Base-by-base conservation (phyloP, 1,140 invertebrate species). In the Eriosoma lanigerum region DNA sequence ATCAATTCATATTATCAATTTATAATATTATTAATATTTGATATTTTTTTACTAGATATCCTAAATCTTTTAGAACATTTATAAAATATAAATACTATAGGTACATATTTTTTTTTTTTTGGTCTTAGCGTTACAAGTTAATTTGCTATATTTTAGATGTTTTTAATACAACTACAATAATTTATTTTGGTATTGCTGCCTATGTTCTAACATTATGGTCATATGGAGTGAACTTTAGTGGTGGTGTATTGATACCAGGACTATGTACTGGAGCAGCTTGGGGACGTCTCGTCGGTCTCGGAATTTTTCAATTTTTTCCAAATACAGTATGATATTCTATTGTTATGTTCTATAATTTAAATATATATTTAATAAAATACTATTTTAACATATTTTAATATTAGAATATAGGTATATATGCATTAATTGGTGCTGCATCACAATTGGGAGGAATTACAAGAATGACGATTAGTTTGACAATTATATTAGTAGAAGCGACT, bases 211-310 rank as follows among this genome's bases (percentile, higher is more conserved):
- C 96, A 12, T 91, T 91, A 24, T 94, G 93, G 89, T 99, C 98
- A 0, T 99, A 98, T 87, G 98, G 98, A 0, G 86, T 99, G 3
- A 92, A 92, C 21, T 93, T 98, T 32, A 98, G 97, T 1, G 92
- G 93, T 85, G 98, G 98, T n/a, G 88, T 99, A 9, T 99, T 99
- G 85, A 99, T 99, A 85, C 98, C 98, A 0, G 92, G 93, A 50
- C 87, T 99, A 9, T 87, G 99, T 6, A 96, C 96, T 54, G 98
- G 98, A 10, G 96, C 97, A 44, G 95, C 96, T 8, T 99, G 97
- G 96, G 98, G 98, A 13, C 88, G 98, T 82, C 86, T 98, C 1
- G 86, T 97, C 17, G 93, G 94, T 19, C 80, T 81, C 12, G 44
- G 75, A 12, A 24, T 84, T 13, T 66, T 81, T 64, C 54, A 48